A percentile compares a stretch with the other conserved stretches of the same genome.
These are phyloP conservation scores for Tethya wilhelma DNA, from an alignment of 37 sponge, comb jelly and placozoan species.

Conservation along the genomic window DNA sequence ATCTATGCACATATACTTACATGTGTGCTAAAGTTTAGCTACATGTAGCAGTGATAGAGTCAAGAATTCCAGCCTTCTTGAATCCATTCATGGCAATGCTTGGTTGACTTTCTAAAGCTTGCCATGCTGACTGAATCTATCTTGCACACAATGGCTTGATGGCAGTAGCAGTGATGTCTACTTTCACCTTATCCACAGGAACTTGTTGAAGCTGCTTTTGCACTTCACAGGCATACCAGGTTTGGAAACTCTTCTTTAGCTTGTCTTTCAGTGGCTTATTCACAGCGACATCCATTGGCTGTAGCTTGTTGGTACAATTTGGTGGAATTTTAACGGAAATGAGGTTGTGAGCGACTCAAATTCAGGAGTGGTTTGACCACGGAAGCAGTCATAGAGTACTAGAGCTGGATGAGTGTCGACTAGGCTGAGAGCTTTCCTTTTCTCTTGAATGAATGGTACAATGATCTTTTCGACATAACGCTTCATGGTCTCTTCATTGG, in stretches of 20 bases:
- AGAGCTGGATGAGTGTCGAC: background rate
- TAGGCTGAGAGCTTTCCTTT: constrained; percentile 19
- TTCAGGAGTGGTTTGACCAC: constrained; percentile 31
- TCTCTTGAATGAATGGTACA: constrained; percentile 16
- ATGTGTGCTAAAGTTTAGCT: too few species aligned
- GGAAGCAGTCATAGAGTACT: constrained; percentile 24
- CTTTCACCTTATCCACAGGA: constrained; percentile 23
- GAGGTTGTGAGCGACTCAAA: constrained; percentile 14
- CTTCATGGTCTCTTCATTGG: constrained; percentile 33
- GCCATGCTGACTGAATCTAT: constrained; percentile 13
- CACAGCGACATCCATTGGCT: too few species aligned
- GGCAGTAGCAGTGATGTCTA: constrained; percentile 11
- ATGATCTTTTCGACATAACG: constrained; percentile 42
- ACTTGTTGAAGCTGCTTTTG: constrained; percentile 12
- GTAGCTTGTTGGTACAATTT: constrained; percentile 48
- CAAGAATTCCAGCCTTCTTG: too few species aligned
- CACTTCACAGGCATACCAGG: constrained; percentile 46
- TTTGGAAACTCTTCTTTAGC: constrained; percentile 18
- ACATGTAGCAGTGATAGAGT: too few species aligned
- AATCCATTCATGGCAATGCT: constrained; percentile 32
- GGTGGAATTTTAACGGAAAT: constrained; percentile 13
- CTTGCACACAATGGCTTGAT: constrained; percentile 20
- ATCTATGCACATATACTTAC: too few species aligned
- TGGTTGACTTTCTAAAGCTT: constrained; percentile 2
- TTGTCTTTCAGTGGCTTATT: constrained; percentile 48